Conservation (phyloP, 2,888 invertebrate species). For the Liposcelis brunnea region DNA sequence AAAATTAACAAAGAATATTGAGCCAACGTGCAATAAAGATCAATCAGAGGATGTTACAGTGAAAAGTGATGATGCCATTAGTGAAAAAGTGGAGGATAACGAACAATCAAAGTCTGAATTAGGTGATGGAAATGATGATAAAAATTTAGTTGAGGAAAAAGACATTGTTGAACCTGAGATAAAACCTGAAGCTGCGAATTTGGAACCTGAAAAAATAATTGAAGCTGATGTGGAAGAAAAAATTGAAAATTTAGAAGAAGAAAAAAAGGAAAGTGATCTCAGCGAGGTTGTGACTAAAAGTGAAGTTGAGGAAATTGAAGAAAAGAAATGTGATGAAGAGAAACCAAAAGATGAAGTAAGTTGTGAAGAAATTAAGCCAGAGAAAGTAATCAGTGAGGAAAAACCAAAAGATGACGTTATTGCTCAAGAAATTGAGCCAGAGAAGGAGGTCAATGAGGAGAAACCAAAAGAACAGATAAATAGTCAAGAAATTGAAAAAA, state of each 20-base stretch:
- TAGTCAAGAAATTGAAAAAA: conserved; percentile 6
- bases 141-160: neutral
- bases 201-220: conserved; percentile 9
- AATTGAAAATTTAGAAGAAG: conserved; percentile 21
- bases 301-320: conserved; percentile 15
- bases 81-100: neutral
- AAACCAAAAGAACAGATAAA: conserved; percentile 7
- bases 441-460: too few species aligned
- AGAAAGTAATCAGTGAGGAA: conserved; percentile 8
- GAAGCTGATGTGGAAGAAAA: conserved; percentile 14
- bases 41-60: too few species aligned
- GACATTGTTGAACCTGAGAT: neutral
- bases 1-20: neutral
- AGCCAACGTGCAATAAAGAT: too few species aligned
- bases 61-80: too few species aligned
- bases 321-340: conserved; percentile 14
- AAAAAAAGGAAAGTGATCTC: conserved; percentile 6
- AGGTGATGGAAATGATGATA: neutral
- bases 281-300: conserved; percentile 9
- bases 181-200: conserved; percentile 2
- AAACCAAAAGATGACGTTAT: conserved; percentile 9
- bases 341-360: conserved; percentile 10
- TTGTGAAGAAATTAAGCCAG: conserved; percentile 3
- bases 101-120: neutral
- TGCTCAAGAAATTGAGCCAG: too few species aligned